These are phyloP conservation scores for Zeus faber DNA, from an alignment of 2,113 vertebrate genomes.

Conservation along the genomic window DNA sequence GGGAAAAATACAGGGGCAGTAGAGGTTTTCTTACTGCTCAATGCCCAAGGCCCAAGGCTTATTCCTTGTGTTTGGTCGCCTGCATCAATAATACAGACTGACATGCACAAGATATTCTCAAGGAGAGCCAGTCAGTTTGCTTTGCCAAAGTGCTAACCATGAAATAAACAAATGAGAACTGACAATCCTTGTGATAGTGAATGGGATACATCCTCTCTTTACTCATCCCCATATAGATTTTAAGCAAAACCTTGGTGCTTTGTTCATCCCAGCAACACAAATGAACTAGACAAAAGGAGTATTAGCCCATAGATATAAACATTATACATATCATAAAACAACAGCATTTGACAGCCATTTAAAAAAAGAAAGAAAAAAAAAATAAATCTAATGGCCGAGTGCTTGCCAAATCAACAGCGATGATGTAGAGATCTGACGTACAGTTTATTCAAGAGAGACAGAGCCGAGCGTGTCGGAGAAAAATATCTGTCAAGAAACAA, in stretches of 20 bases:
- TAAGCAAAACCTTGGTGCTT: constrained; percentile 32
- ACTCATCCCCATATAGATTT: constrained; percentile 27
- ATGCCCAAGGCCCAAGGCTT: constrained; percentile 42
- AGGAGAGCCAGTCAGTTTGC: constrained; percentile 58
- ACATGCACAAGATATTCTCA: constrained; percentile 67
- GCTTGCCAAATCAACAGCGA: constrained; percentile 19
- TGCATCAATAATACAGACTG: constrained; percentile 64
- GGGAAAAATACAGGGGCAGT: constrained; percentile 8
- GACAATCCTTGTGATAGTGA: constrained; percentile 66
- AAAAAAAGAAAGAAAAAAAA: constrained; percentile 15
- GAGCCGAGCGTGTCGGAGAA: constrained; percentile 11
- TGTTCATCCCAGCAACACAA: constrained; percentile 29
- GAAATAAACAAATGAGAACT: constrained; percentile 66
- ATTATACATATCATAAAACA: constrained; percentile 25
- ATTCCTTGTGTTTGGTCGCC: constrained; percentile 42
- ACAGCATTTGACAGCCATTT: constrained; percentile 35
- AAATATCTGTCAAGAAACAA: constrained; percentile 37
- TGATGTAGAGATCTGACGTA: constrained; percentile 43
- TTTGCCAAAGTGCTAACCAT: constrained; percentile 41
- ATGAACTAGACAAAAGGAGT: constrained; percentile 16
- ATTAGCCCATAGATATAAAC: constrained; percentile 26
- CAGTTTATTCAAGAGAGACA: constrained; percentile 25
- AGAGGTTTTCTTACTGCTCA: constrained; percentile 10
- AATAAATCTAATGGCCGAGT: constrained; percentile 15
- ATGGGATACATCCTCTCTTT: constrained; percentile 30